Evolutionary conservation across 2,797 vertebrate species (phyloP), one percentile per base, ranked within the genome.

Genomic region (Coregonus sp.): DNA sequence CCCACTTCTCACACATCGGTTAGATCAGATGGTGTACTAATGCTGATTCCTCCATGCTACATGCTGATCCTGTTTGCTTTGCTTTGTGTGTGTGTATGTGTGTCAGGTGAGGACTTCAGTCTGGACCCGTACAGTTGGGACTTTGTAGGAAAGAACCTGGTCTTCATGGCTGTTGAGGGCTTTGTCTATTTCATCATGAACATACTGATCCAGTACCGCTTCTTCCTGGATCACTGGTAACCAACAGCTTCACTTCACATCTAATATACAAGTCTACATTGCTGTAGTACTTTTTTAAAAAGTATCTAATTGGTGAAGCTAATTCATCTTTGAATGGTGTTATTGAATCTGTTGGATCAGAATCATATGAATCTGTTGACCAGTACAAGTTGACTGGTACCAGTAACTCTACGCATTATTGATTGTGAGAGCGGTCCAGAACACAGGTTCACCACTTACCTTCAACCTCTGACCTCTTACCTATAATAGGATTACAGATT

Each of bases 111-210:
- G 82, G 93, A 96, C 5, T 94, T 92, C 73, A 87, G 93, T 83
- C 90, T 94, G 73, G 90, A 97, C 84, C 97, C 96, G 0, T 98
- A 97, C 82, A 89, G 91, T 73, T 99, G 97, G 97, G 86, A 97
- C 78, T 96, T 97, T 74, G 84, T 96, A 76, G 98, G 97, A 82
- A 97, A 95, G 89, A 96, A 98, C 76, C 81, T 99, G 51, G 84
- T 92, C 78, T 98, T 92, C 87, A 96, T 99, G 96, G 93, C 94
- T 4, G 40, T 90, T 1, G 96, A 98, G 86, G 97, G 97, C 31
- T 86, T 96, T 16, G 74, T 91, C 1, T 99, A 97, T 90, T 97
- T 97, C 88, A 81, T 90, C 78, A 79, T 99, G 35, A 98, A 96
- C 77, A 93, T 99, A 73, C 86, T 98, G 54, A 88, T 95, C 80